Conservation (phyloP, 2,888 invertebrate genomes). For the Nomada flava region DNA sequence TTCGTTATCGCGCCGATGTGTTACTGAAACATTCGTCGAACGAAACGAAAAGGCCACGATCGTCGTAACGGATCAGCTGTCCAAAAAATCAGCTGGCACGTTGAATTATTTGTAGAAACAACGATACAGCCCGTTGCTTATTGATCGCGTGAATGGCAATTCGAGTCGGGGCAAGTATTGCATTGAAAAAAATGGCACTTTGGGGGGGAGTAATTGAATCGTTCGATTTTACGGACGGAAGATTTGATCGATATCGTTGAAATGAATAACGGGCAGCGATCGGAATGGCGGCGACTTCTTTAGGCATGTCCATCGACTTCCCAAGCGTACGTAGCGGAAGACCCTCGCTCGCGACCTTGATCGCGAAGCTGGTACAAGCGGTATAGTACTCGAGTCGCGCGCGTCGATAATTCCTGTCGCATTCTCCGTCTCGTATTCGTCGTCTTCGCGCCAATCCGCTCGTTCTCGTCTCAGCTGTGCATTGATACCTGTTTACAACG, state of each 20-base stretch:
- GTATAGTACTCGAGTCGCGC: constrained; percentile 60
- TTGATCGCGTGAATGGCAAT: too few species aligned
- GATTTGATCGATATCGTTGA: not conserved
- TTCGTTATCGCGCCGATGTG: too few species aligned
- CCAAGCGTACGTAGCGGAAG: constrained; percentile 55
- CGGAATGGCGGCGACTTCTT: constrained; percentile 18
- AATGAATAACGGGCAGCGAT: constrained; percentile 1
- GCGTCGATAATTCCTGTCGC: constrained; percentile 72
- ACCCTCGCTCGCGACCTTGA: constrained; percentile 67
- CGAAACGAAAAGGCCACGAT: too few species aligned
- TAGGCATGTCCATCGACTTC: constrained; percentile 60
- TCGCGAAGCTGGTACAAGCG: constrained; percentile 64
- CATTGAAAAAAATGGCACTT: too few species aligned
- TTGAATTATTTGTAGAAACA: too few species aligned
- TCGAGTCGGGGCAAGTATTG: too few species aligned
- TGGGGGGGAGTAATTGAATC: not conserved
- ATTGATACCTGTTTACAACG: constrained; percentile 45
- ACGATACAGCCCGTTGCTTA: too few species aligned
- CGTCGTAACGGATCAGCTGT: too few species aligned
- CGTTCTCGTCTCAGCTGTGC: constrained; percentile 52
- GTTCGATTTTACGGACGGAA: not conserved
- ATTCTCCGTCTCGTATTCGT: constrained; percentile 57
- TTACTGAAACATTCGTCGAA: too few species aligned
- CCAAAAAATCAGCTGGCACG: too few species aligned
- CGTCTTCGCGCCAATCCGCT: constrained; percentile 57